Conservation (phyloP, 1,140 invertebrate genomes). For the Penaeus indicus region DNA sequence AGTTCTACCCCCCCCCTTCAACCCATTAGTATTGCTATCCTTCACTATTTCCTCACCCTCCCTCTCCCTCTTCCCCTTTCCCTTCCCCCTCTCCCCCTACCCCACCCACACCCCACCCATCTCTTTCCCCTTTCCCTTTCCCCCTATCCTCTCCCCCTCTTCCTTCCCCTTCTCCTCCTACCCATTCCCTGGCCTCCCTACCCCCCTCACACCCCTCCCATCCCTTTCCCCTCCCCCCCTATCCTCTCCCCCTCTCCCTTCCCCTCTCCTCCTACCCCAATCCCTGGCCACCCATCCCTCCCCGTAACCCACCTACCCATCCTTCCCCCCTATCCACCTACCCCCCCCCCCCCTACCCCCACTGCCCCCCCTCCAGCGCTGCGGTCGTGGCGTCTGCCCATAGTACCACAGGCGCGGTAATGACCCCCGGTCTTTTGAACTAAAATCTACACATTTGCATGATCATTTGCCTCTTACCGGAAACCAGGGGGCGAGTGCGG, state of each 20-base stretch:
- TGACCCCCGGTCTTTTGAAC: neutral
- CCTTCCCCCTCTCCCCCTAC: neutral
- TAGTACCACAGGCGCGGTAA: neutral
- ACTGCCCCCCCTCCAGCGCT: neutral
- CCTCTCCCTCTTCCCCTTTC: neutral
- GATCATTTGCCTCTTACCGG: slow-evolving; percentile 9
- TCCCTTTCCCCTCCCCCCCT: neutral
- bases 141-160: neutral
- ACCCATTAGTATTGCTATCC: no score
- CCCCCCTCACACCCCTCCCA: neutral
- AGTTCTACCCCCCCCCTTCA: no score
- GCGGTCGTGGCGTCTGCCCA: neutral
- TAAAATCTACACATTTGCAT: neutral
- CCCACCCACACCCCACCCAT: neutral
- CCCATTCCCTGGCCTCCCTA: neutral
- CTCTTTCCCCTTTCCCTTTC: neutral
- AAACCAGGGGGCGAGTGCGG: neutral
- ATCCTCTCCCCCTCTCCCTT: neutral
- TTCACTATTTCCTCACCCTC: neutral
- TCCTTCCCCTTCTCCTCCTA: neutral
- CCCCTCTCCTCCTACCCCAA: neutral
- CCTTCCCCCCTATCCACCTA: neutral
- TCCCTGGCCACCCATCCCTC: neutral
- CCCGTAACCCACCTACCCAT: no score
- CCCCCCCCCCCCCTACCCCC: neutral